phyloP scores from a whole-genome alignment of 2,797 vertebrate species.

The Catharus ustulatus region DNA sequence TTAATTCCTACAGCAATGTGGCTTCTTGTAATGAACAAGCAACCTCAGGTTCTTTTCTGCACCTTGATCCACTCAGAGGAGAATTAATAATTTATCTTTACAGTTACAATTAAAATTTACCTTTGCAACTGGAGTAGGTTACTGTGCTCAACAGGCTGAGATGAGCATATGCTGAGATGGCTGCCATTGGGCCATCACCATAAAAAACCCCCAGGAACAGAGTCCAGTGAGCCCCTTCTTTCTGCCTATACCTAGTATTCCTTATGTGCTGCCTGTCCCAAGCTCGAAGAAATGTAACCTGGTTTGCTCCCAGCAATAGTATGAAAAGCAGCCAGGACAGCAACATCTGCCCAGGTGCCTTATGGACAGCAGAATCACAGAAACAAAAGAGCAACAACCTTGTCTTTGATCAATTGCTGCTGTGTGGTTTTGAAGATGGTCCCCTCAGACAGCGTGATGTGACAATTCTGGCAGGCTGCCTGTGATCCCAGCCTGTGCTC shows the following conservation, averaged over 20 bases:
- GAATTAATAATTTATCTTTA: background rate
- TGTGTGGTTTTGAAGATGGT: background rate
- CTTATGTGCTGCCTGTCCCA: background rate
- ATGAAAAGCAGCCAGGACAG: background rate
- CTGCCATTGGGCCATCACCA: background rate
- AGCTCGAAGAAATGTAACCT: background rate
- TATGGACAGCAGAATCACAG: background rate
- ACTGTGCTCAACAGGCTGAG: background rate
- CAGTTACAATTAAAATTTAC: background rate
- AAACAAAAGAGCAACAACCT: background rate
- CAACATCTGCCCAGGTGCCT: background rate
- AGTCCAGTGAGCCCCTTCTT: background rate
- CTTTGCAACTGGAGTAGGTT: background rate
- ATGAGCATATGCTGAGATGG: background rate
- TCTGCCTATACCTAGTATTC: background rate
- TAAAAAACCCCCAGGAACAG: background rate
- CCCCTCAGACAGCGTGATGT: background rate
- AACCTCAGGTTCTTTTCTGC: background rate
- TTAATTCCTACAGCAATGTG: background rate
- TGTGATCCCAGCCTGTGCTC: background rate
- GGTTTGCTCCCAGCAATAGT: background rate
- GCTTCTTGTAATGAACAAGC: background rate
- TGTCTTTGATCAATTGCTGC: background rate
- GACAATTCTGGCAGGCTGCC: background rate
- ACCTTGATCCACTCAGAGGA: background rate